Percentiles rank a stretch among this genome's conserved stretches.
Evolutionary conservation across 2,113 vertebrate species (phyloP).

Genomic region (Zootoca vivipara): DNA sequence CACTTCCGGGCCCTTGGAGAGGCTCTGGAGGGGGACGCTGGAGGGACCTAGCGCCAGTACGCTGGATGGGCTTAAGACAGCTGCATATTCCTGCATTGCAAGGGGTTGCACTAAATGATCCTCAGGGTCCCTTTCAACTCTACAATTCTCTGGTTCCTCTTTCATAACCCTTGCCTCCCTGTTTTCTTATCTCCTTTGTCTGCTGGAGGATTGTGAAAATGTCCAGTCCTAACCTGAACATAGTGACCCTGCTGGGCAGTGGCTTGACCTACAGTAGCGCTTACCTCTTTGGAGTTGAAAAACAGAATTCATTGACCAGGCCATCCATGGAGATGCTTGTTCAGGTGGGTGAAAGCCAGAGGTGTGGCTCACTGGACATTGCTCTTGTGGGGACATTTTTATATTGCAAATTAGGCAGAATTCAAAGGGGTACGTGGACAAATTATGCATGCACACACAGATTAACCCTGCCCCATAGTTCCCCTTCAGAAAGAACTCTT

Average conservation of each 20-base stretch:
- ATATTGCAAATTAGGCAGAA: not conserved
- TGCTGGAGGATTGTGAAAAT: constrained; percentile 95
- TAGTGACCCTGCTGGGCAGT: constrained; percentile 91
- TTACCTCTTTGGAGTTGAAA: constrained; percentile 88
- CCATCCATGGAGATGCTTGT: constrained; percentile 77
- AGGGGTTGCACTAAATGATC: too few species aligned
- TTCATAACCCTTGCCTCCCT: constrained; percentile 35
- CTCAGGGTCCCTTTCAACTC: too few species aligned
- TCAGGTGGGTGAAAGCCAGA: constrained; percentile 74
- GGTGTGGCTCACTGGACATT: not conserved
- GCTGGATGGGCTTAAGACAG: too few species aligned
- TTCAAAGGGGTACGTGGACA: not conserved
- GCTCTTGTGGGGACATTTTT: not conserved
- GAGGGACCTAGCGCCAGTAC: too few species aligned
- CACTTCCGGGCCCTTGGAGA: too few species aligned
- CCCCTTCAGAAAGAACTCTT: not conserved
- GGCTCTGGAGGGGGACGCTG: too few species aligned
- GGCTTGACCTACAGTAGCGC: constrained; percentile 89
- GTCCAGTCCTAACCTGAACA: constrained; percentile 97
- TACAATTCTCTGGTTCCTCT: not conserved
- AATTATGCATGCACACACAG: not conserved
- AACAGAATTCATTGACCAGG: constrained; percentile 62
- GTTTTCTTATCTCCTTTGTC: constrained; percentile 44
- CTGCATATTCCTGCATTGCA: too few species aligned
- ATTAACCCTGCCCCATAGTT: not conserved